Base-by-base conservation (phyloP, 2,113 vertebrate species). In the Siniperca knerii region DNA sequence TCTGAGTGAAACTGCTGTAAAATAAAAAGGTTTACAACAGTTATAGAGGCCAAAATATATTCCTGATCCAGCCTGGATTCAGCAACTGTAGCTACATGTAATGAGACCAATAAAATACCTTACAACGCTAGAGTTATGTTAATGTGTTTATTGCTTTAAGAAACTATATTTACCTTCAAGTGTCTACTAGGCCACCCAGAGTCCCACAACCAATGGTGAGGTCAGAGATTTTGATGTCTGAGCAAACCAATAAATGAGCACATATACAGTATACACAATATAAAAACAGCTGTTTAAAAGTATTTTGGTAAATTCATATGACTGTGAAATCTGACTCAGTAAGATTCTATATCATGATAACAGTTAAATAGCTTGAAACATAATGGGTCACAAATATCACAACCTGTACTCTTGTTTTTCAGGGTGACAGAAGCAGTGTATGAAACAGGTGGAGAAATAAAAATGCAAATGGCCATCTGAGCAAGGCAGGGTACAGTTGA, bases 61-160 rank as follows among this genome's bases (percentile, higher is more conserved):
- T 89, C 84, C 79, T 83, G 86, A 90, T 89, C 76, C 69, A 81
- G 73, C 57, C 90, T 81, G 71, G 82, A 91, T 88, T 90, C 77
- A 83, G 79, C 73, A 40, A 80, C 87, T 87, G 82, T 92, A 90
- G 92, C 92, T 93, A 92, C 93, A 92, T 85, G 90, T 85, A 70
- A 90, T 79, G 83, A 92, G 88, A 93, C 84, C 84, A 90, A 92
- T 85, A 89, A 90, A 87, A 90, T 86, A 90, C 86, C 87, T 82
- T 86, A 89, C 76, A 77, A 91, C 86, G 85, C 86, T 66, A 91
- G 58, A 87, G 85, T 92, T 86, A 85, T 91, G 93, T 89, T 92
- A 81, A 94, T 94, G 93, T 83, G 76, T 92, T 95, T 96, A 96
- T 96, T 96, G 96, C 95, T 96, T 95, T 93, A 89, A 88, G 92